These are phyloP conservation scores for Ctenopoma multispine DNA, from an alignment of 2,797 vertebrate genomes.

Conservation along the genomic window DNA sequence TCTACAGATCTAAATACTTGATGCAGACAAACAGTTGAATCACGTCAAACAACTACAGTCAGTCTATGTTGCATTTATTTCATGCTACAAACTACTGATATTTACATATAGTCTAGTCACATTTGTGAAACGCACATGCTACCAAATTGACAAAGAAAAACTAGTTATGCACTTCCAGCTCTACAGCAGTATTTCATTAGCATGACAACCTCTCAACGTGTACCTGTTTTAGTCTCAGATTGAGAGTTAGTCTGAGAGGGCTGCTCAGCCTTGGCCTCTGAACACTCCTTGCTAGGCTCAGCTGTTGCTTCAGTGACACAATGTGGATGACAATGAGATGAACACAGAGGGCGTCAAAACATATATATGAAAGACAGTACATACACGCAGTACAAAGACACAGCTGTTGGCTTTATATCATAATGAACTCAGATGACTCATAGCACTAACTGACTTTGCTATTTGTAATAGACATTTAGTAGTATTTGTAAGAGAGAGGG, in stretches of 20 bases:
- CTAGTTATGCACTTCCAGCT: conserved; percentile 8
- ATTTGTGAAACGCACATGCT: conserved; percentile 12
- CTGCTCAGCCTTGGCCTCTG: conserved; percentile 71
- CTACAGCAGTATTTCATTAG: conserved; percentile 2
- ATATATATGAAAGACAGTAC: conserved; percentile 66
- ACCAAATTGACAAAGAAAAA: conserved; percentile 28
- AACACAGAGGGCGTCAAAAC: conserved; percentile 61
- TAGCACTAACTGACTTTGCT: conserved; percentile 55
- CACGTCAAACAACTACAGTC: conserved; percentile 15
- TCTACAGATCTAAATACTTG: conserved; percentile 11
- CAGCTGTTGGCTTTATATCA: conserved; percentile 45
- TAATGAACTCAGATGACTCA: conserved; percentile 55
- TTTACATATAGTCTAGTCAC: conserved; percentile 14
- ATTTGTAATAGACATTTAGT: conserved; percentile 71
- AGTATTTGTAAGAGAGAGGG: conserved; percentile 60
- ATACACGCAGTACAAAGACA: conserved; percentile 30
- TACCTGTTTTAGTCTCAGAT: conserved; percentile 77
- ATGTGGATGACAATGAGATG: conserved; percentile 65
- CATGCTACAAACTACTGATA: conserved; percentile 11
- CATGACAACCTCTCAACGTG: conserved; percentile 37
- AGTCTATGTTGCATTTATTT: conserved; percentile 5
- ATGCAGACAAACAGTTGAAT: conserved; percentile 17
- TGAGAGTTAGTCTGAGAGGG: conserved; percentile 70
- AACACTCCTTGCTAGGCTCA: conserved; percentile 71
- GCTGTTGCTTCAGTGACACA: conserved; percentile 69